Base-by-base conservation (phyloP, 1,140 invertebrate species). In the Xylocopa sonorina region DNA sequence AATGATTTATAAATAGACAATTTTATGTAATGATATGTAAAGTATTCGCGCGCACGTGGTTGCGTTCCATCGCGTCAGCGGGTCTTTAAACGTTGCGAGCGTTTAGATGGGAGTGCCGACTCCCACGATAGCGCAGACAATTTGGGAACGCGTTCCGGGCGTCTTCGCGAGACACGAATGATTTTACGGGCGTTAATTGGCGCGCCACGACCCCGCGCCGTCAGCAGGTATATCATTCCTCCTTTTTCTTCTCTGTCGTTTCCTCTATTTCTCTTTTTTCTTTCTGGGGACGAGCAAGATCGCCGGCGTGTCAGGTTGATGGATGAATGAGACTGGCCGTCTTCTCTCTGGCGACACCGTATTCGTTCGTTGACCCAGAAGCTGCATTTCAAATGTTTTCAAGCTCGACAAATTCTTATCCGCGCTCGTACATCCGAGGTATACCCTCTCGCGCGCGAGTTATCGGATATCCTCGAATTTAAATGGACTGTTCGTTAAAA, bases 321-420 rank as follows among this genome's bases (percentile, higher is more conserved):
- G 68, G 82, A 85, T 84, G 78, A 38, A 80, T 43, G 46, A 69
- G 73, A 67, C 67, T 64, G 57, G 51, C 21, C 12, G 50, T 32
- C 4, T 41, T 21, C 12, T 78, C 32, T 29, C 1, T 27, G 43
- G 76, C 66, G 64, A 77, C 57, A 34, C n/a, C 53, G 85, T 84
- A 85, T 88, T 86, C 87, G 87, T 90, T 89, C 87, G 86, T 88
- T 88, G 87, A 88, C 81, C 87, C 68, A 48, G 50, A 50, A 63
- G 41, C 32, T 48, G 73, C 64, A 50, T 60, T 79, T 67, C 53
- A 51, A 64, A 60, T 60, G 57, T 64, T 76, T 74, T 64, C 58
- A 50, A 64, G 0, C 38, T 41, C 29, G 53, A 48, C 34, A 67
- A 77, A 21, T 66, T 76, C 1, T 12, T n/a, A 21, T 3, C 27